Evolutionary conservation across 2,113 vertebrate genomes (phyloP).

Genomic region (Hymenochirus boettgeri): DNA sequence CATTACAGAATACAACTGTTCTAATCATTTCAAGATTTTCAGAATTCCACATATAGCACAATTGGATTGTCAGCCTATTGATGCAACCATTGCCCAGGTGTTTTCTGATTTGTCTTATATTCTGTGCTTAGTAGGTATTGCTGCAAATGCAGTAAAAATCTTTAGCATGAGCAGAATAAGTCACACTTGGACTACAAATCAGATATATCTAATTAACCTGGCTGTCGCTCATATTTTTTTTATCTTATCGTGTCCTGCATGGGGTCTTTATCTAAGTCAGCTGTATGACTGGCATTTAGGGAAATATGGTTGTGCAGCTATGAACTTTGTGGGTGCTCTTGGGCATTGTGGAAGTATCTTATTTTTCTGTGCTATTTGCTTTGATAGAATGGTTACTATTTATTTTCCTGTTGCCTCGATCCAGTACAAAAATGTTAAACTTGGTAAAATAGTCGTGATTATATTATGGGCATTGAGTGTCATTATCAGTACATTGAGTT

Average conservation of each 20-base stretch:
- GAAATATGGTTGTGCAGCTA: slow-evolving; percentile 9
- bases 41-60: slow-evolving; percentile 13
- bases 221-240: slow-evolving; percentile 22
- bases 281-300: slow-evolving; percentile 26
- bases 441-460: slow-evolving; percentile 22
- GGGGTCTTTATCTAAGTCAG: slow-evolving; percentile 12
- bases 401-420: slow-evolving; percentile 16
- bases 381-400: slow-evolving; percentile 23
- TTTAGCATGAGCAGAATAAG: neutral
- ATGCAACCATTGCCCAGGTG: neutral
- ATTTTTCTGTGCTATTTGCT: slow-evolving; percentile 19
- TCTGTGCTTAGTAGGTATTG: slow-evolving; percentile 14
- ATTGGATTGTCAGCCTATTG: slow-evolving; percentile 7
- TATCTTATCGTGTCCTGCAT: slow-evolving; percentile 5
- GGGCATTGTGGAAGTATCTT: slow-evolving; percentile 23
- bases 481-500: slow-evolving; percentile 9
- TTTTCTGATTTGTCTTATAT: slow-evolving; percentile 22
- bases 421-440: slow-evolving; percentile 18
- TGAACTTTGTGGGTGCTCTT: slow-evolving; percentile 19
- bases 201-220: slow-evolving; percentile 19
- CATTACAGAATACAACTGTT: slow-evolving; percentile 16
- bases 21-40: neutral
- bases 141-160: slow-evolving; percentile 20
- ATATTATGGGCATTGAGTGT: slow-evolving; percentile 10
- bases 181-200: slow-evolving; percentile 18